These are phyloP conservation scores for Stenodera caucasica DNA, from an alignment of 2,888 invertebrate species.

Conservation along the genomic window DNA sequence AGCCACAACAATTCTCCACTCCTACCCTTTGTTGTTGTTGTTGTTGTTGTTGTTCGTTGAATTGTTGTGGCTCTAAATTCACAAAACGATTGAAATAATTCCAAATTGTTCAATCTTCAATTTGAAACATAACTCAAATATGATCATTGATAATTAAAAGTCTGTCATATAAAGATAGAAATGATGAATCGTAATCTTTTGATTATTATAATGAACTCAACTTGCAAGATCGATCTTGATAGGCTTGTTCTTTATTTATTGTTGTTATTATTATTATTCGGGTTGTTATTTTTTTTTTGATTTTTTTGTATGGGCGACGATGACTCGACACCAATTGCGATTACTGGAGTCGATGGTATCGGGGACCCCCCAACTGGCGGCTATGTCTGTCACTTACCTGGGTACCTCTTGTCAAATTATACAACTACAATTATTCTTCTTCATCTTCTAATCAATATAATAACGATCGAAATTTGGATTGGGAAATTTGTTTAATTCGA, in stretches of 20 bases:
- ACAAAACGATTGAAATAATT: background rate
- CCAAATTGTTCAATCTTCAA: too few species aligned
- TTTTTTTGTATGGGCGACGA: slow-evolving; percentile 26
- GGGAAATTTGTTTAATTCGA: too few species aligned
- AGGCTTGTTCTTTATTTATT: slow-evolving; percentile 3
- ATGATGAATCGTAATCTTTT: slow-evolving; percentile 26
- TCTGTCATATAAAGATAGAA: slow-evolving; percentile 13
- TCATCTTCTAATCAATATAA: too few species aligned
- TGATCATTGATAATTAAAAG: slow-evolving; percentile 4
- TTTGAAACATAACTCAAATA: too few species aligned
- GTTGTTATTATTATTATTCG: background rate
- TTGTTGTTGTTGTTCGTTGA: background rate
- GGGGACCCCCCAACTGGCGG: slow-evolving; percentile 53
- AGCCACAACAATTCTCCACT: background rate
- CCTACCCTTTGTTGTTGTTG: background rate
- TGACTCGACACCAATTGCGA: slow-evolving; percentile 47
- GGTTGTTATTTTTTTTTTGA: background rate
- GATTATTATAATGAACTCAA: slow-evolving; percentile 34
- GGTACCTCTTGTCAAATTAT: slow-evolving; percentile 54
- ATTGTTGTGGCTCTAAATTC: too few species aligned
- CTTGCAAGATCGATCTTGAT: slow-evolving; percentile 16
- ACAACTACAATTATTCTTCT: slow-evolving; percentile 46
- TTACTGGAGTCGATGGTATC: slow-evolving; percentile 48
- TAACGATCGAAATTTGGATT: background rate
- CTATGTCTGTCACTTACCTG: slow-evolving; percentile 53